Percentiles rank a stretch among this genome's conserved stretches.
These are phyloP conservation scores for Meteorus cinctellus DNA, from an alignment of 2,888 invertebrate genomes.

Conservation along the genomic window DNA sequence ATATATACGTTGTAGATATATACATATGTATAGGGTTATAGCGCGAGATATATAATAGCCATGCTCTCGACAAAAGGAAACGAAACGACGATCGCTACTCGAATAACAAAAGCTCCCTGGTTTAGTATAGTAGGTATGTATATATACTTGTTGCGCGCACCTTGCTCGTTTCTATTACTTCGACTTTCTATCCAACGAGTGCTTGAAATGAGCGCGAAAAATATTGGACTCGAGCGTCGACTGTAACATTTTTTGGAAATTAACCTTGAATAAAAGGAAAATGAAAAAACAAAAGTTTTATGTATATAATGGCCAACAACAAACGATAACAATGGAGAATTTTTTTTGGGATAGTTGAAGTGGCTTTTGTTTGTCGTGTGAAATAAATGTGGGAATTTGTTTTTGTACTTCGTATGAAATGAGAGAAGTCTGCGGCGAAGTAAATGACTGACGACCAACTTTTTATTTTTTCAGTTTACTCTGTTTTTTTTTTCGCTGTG, in stretches of 20 bases:
- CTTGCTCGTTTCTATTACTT: constrained; percentile 36
- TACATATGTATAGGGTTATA: not conserved
- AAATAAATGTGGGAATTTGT: too few relatives aligned
- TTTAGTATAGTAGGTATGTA: not conserved
- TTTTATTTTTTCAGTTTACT: too few relatives aligned
- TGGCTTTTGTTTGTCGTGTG: too few relatives aligned
- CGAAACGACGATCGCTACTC: constrained; percentile 45
- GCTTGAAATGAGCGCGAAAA: constrained; percentile 1
- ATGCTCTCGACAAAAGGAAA: constrained; percentile 36
- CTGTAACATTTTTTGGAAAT: constrained; percentile 25
- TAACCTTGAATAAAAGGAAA: constrained; percentile 21
- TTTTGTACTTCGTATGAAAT: too few relatives aligned
- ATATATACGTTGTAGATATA: not conserved
- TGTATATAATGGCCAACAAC: not conserved
- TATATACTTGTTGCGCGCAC: constrained; percentile 52
- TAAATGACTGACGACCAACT: too few relatives aligned
- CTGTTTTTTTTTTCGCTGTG: too few relatives aligned
- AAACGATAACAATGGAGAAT: not conserved
- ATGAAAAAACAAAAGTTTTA: constrained; percentile 1
- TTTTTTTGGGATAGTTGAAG: not conserved
- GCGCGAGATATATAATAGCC: constrained; percentile 6
- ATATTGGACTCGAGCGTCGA: not conserved
- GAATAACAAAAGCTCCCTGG: constrained; percentile 52
- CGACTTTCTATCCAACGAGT: not conserved
- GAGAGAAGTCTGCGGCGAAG: too few relatives aligned